These are phyloP conservation scores for Lepidurus couesii DNA, from an alignment of 1,140 invertebrate genomes.

Conservation along the genomic window DNA sequence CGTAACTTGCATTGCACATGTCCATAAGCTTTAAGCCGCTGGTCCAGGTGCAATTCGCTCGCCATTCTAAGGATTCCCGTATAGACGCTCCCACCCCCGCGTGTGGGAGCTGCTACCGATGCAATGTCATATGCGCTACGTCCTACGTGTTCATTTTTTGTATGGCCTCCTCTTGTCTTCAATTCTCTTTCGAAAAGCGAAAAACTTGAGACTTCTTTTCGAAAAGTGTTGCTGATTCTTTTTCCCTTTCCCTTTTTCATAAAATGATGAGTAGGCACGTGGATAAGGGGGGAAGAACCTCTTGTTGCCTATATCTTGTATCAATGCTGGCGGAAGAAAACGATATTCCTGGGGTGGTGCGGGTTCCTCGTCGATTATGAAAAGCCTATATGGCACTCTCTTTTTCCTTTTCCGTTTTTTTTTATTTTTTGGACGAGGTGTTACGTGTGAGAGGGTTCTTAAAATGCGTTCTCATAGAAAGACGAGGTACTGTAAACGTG, in stretches of 20 bases:
- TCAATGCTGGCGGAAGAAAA: constrained; percentile 3
- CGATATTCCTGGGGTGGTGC: not conserved
- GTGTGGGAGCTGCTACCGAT: not conserved
- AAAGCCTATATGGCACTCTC: constrained; percentile 13
- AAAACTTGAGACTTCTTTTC: not conserved
- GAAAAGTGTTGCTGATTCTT: not conserved
- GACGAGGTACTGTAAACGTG: not conserved
- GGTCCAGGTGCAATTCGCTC: not conserved
- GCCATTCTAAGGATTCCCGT: not conserved
- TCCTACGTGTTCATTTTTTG: not conserved
- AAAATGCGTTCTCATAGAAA: not conserved
- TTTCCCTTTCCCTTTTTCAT: not conserved
- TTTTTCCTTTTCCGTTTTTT: not conserved
- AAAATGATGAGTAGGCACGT: constrained; percentile 15
- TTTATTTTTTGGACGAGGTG: not conserved
- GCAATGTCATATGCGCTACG: not conserved
- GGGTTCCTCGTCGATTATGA: not conserved
- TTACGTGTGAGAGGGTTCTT: not conserved
- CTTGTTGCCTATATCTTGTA: not conserved
- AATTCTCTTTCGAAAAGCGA: not conserved
- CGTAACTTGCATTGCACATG: constrained; percentile 1
- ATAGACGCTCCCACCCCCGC: not conserved
- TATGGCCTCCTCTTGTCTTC: not conserved
- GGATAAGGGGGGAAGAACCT: not conserved
- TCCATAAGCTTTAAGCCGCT: not conserved